Base-by-base conservation (phyloP, 2,797 vertebrate species). In the Syngnathus rostellatus region DNA sequence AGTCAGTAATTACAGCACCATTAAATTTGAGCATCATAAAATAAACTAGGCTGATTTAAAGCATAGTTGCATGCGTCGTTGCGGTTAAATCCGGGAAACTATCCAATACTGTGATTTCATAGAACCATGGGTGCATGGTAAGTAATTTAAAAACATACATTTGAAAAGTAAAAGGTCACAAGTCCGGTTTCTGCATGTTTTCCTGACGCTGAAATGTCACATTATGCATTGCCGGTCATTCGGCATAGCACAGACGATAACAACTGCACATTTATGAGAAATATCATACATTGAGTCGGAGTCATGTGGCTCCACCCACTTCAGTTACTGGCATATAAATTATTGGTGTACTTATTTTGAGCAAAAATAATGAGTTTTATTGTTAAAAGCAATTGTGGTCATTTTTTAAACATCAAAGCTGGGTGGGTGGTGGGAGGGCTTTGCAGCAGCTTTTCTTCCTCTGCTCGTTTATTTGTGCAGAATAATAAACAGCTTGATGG, bases 161-260 rank as follows among this genome's bases (percentile, higher is more conserved):
- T 67, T 65, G 63, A 81, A 70, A 61, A 66, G 72, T 59, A 61
- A 88, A 87, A 88, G 86, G 85, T 88, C 79, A 87, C 59, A 80
- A 53, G 68, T 81, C 48, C 68, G 78, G 63, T 75, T 74, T 70
- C 74, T 78, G 74, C 66, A 71, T 71, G 73, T 79, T 79, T 74
- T 72, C 68, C 66, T 81, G 69, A 68, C 68, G 73, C 79, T 74
- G 72, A 87, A 88, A 88, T 86, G 87, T 79, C 85, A 84, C 73
- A 81, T 82, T 80, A 79, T 80, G 75, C 81, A 63, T 75, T 38
- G 53, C 71, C 68, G 71, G 67, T 78, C 45, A 70, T 77, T 77
- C 51, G 73, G 63, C 73, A 75, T 63, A 51, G 61, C 65, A 58
- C 66, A 67, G 64, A 73, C 60, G 72, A 63, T 67, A 61, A 64